Base-by-base conservation (phyloP, 2,113 vertebrate species). In the Phrynosoma blainvillii region DNA sequence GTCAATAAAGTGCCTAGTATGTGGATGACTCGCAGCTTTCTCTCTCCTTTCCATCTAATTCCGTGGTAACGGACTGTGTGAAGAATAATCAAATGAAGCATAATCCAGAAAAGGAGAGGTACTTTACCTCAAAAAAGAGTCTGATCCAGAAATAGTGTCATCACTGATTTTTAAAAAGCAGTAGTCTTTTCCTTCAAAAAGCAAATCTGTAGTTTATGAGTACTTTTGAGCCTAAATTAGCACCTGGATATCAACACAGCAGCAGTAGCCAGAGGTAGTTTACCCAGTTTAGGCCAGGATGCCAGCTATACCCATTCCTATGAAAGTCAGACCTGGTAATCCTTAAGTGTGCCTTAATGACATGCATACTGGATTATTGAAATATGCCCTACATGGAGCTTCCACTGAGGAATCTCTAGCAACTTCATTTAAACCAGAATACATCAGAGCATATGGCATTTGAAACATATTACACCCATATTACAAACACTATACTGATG, bases 71-170 rank as follows among this genome's bases (percentile, higher is more conserved):
- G 36, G 62, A 14, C 23, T 66, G 11, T 11, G 66, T 82, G 80
- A 82, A 21, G 32, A 42, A 21, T 82, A 82, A 82, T 56, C n/a
- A 81, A 81, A 20, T 81, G 79, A 81, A 81, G 79, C 7, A 18
- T 10, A 82, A 23, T 23, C n/a, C 9, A 81, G 32, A 82, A 32
- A 66, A 18, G 32, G 13, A 23, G 52, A 7, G 14, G 5, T 21
- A 78, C 47, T 47, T 47, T 47, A 1, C 47, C 7, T 47, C 47
- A 47, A 47, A 47, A 47, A 36, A 36, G 36, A 36, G 36, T 36
- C 36, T 36, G 36, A 36, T 36, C 36, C 36, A 36, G 36, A 36
- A 36, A 36, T 36, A 2, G 36, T 36, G 36, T 36, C 36, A 36
- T 36, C 36, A 36, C 36, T 36, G 36, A 36, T 36, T 36, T 36